Evolutionary conservation across 2,797 vertebrate genomes (phyloP).

Genomic region (Pelochelys cantorii): DNA sequence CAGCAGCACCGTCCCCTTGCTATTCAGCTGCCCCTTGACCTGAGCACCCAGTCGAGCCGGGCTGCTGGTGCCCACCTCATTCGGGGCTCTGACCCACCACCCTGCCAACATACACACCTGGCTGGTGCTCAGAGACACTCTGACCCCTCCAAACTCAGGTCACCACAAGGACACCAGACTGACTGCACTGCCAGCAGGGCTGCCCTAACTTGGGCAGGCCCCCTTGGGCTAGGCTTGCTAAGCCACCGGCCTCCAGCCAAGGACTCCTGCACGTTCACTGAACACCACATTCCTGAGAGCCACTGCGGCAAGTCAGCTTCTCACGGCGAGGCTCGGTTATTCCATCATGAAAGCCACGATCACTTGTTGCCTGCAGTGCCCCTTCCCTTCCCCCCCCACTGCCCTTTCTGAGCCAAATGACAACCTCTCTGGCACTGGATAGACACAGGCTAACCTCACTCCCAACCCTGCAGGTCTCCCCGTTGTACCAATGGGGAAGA

Average conservation of each 20-base stretch:
- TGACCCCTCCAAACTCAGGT: fast-evolving
- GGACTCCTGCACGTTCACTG: fast-evolving
- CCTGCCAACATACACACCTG: not conserved
- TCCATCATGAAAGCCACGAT: not conserved
- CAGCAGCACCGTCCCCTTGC: not conserved
- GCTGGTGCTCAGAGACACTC: not conserved
- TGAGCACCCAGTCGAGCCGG: not conserved
- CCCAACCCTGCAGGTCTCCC: no score
- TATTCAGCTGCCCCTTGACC: not conserved
- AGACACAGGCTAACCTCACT: not conserved
- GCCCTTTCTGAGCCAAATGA: not conserved
- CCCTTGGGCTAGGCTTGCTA: fast-evolving
- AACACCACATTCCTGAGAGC: fast-evolving
- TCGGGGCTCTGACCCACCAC: fast-evolving
- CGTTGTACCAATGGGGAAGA: not conserved
- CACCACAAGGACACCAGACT: not conserved
- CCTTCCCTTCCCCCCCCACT: no score
- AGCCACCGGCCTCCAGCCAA: fast-evolving
- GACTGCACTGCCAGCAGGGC: fast-evolving
- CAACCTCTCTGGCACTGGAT: fast-evolving
- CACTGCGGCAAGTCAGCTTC: fast-evolving
- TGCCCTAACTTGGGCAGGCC: not conserved
- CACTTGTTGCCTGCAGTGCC: not conserved
- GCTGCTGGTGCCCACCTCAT: not conserved
- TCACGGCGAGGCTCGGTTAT: fast-evolving